A percentile compares a stretch with the other conserved stretches of the same genome.
Evolutionary conservation across 1,140 invertebrate genomes (phyloP).

Genomic region (Philotrypesis tridentata): DNA sequence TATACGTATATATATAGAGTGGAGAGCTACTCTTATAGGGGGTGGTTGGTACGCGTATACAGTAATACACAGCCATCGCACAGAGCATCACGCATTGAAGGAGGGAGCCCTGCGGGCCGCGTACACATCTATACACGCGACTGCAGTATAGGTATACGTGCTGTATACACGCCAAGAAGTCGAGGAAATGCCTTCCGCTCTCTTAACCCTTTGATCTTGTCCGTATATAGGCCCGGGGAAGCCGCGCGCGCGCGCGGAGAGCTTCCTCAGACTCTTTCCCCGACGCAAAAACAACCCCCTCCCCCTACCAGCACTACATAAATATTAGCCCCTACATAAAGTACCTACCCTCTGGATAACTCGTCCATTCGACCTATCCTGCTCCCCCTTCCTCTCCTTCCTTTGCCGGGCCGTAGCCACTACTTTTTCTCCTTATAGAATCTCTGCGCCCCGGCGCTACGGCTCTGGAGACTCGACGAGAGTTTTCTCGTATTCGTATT

Average conservation of each 20-base stretch:
- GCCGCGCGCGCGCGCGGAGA: background rate
- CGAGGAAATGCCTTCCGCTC: constrained; percentile 37
- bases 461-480: background rate
- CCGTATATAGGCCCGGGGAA: constrained; percentile 19
- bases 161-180: constrained; percentile 25
- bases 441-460: background rate
- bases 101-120: background rate
- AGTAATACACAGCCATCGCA: constrained; percentile 10
- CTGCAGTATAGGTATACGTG: no score
- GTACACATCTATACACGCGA: no score
- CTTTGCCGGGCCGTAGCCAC: background rate
- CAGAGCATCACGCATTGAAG: constrained; percentile 15
- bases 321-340: constrained; percentile 2
- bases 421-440: constrained; percentile 29
- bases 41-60: background rate
- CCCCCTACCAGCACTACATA: background rate
- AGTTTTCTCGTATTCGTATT: constrained; percentile 47
- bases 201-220: constrained; percentile 46
- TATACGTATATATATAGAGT: background rate
- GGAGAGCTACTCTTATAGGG: no score
- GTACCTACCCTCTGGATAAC: constrained; percentile 22
- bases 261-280: background rate
- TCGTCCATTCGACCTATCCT: background rate
- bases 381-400: background rate
- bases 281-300: constrained; percentile 16